Percentiles rank a stretch among this genome's conserved stretches.
These are phyloP conservation scores for Patagioenas fasciata DNA, from an alignment of 2,113 vertebrate species.

Conservation along the genomic window DNA sequence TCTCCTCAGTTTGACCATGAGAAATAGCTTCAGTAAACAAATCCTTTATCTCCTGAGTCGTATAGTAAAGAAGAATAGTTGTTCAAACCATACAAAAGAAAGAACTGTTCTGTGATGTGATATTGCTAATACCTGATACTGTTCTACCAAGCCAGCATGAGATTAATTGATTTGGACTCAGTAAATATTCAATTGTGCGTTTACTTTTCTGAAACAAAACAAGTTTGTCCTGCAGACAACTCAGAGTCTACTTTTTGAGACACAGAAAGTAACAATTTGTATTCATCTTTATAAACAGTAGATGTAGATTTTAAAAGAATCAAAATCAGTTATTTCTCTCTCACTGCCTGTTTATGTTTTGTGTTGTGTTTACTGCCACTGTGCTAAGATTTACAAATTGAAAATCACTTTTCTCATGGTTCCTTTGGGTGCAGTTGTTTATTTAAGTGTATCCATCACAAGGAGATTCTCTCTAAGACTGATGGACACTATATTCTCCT, in stretches of 20 bases:
- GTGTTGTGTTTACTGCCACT: neutral
- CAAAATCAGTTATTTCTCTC: neutral
- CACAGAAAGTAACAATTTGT: neutral
- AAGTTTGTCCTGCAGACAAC: neutral
- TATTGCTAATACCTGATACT: neutral
- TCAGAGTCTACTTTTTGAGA: neutral
- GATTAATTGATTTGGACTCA: neutral
- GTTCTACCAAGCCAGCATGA: neutral
- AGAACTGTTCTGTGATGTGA: neutral
- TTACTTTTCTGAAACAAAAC: neutral
- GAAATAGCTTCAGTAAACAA: neutral
- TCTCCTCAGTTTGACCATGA: neutral
- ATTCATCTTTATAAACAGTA: neutral
- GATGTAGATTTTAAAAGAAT: neutral
- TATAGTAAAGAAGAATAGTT: neutral
- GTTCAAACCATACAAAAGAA: neutral
- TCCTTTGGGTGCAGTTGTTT: fast-evolving
- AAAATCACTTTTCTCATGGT: neutral
- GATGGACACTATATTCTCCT: neutral
- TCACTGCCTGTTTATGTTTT: neutral
- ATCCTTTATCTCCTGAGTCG: neutral
- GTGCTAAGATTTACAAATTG: neutral
- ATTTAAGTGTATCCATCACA: neutral
- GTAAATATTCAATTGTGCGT: neutral
- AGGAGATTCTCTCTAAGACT: neutral